Percentiles rank a stretch among this genome's conserved stretches.
Evolutionary conservation across 2,888 invertebrate species (phyloP).

Genomic region (Agrotis puta): DNA sequence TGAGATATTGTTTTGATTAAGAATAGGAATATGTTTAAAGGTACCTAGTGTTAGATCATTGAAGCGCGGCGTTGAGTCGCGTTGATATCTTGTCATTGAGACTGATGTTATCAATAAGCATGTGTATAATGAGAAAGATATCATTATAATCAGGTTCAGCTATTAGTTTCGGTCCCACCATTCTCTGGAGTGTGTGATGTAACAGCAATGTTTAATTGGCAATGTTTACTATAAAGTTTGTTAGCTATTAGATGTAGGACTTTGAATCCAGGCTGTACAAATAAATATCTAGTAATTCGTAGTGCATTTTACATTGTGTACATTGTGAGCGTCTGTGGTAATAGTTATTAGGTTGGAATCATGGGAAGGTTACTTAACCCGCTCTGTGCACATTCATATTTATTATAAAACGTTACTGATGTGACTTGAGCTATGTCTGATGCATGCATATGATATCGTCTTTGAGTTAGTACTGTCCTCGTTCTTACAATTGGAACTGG

Average conservation of each 20-base stretch:
- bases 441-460: constrained; percentile 58
- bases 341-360: constrained; percentile 84
- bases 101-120: constrained; percentile 88
- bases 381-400: constrained; percentile 75
- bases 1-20: constrained; percentile 73
- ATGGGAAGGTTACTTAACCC: constrained; percentile 78
- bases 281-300: constrained; percentile 87
- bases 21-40: constrained; percentile 80
- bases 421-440: constrained; percentile 63
- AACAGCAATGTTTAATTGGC: constrained; percentile 75
- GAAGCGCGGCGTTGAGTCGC: constrained; percentile 73
- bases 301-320: constrained; percentile 89
- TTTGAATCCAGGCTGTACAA: constrained; percentile 90
- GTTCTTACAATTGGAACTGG: constrained; percentile 60
- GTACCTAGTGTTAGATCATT: constrained; percentile 77
- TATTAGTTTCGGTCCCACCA: constrained; percentile 70
- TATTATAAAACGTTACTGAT: constrained; percentile 66
- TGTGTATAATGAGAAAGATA: constrained; percentile 68
- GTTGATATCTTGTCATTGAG: constrained; percentile 84
- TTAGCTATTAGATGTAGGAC: constrained; percentile 89
- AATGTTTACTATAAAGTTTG: constrained; percentile 84
- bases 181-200: constrained; percentile 71
- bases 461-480: constrained; percentile 60
- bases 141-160: constrained; percentile 66
- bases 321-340: constrained; percentile 85